A percentile compares a stretch with the other conserved stretches of the same genome.
These are phyloP conservation scores for Hippolais icterina DNA, from an alignment of 2,113 vertebrate genomes.

Conservation along the genomic window DNA sequence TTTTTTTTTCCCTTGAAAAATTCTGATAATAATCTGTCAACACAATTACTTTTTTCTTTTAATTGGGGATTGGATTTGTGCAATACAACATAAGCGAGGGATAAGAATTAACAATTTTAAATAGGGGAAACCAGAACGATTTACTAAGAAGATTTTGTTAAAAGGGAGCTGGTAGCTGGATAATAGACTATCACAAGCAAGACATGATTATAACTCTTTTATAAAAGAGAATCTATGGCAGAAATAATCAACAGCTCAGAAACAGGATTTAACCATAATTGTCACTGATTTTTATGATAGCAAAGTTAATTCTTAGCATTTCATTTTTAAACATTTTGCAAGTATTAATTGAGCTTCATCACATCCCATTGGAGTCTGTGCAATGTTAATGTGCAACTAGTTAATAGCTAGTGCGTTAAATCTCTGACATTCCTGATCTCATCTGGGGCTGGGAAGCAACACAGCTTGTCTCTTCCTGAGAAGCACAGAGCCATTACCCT, in stretches of 20 bases:
- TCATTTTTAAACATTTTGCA: background rate
- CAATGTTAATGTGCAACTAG: too few relatives aligned
- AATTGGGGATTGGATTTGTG: slow-evolving; percentile 4
- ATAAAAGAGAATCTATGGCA: background rate
- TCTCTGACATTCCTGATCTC: background rate
- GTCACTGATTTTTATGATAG: background rate
- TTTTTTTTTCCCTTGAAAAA: background rate
- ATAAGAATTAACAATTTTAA: background rate
- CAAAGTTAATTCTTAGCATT: background rate
- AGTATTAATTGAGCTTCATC: background rate
- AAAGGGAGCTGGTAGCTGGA: background rate
- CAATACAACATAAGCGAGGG: background rate
- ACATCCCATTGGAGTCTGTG: background rate
- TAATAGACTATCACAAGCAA: background rate
- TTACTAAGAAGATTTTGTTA: background rate
- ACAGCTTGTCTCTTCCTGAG: background rate
- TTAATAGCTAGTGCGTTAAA: background rate
- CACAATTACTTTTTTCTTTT: background rate
- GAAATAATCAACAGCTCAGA: background rate
- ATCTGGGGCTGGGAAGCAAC: background rate
- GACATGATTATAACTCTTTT: background rate
- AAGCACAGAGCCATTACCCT: background rate
- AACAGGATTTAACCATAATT: background rate
- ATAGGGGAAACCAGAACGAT: background rate
- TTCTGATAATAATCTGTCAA: slow-evolving; percentile 14